Conservation (phyloP, 1,140 invertebrate species). For the Zaprionus camerounensis region DNA sequence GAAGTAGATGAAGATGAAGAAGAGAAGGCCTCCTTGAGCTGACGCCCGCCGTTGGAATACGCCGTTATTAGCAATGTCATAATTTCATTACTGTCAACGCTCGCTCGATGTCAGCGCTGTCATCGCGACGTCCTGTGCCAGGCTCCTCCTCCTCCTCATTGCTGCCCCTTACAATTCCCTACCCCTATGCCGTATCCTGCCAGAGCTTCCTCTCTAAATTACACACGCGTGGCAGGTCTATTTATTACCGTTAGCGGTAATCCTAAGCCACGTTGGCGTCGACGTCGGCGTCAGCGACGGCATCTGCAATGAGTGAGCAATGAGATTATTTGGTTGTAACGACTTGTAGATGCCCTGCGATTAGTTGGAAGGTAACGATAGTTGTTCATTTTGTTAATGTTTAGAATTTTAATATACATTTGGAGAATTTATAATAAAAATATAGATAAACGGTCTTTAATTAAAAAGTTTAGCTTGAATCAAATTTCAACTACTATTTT, state of each 20-base stretch:
- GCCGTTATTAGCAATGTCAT: conserved; percentile 80
- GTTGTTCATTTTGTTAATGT: too few species aligned
- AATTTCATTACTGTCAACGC: conserved; percentile 82
- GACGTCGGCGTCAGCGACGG: conserved; percentile 12
- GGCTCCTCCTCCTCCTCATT: background rate
- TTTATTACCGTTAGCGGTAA: conserved; percentile 82
- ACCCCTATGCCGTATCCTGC: background rate
- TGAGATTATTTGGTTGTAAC: background rate
- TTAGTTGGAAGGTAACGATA: background rate
- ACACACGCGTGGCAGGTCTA: conserved; percentile 82
- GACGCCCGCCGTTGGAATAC: conserved; percentile 49
- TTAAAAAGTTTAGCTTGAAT: too few species aligned
- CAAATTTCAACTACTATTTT: background rate
- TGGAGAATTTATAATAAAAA: too few species aligned
- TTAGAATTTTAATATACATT: too few species aligned
- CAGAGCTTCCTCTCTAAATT: conserved; percentile 64
- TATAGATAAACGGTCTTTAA: too few species aligned
- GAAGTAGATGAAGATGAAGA: conserved; percentile 12
- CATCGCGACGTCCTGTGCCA: conserved; percentile 33
- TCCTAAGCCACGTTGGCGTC: conserved; percentile 66
- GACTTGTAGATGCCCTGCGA: conserved; percentile 39
- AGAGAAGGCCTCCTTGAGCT: conserved; percentile 54
- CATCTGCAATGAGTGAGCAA: conserved; percentile 37
- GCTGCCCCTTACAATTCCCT: too few species aligned
- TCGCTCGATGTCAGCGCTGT: conserved; percentile 38